Percentiles rank a stretch among this genome's conserved stretches.
Evolutionary conservation across 2,888 invertebrate species (phyloP).

Genomic region (Apocheima hispidaria): DNA sequence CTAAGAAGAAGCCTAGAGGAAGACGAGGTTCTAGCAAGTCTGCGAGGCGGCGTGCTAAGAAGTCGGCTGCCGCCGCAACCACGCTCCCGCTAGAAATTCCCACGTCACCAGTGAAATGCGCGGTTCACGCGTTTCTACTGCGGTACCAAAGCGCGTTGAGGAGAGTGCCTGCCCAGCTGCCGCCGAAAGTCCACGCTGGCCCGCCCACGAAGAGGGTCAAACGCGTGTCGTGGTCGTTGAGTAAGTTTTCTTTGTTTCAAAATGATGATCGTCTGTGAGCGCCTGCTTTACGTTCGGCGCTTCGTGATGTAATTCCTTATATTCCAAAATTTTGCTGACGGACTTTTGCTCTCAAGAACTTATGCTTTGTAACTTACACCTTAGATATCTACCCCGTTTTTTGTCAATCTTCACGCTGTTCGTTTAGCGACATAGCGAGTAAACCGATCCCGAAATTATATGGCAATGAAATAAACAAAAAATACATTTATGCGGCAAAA

Average conservation of each 20-base stretch:
- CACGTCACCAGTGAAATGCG: conserved; percentile 70
- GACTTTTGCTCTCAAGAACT: too few species aligned
- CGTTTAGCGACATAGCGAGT: too few species aligned
- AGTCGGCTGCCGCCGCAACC: conserved; percentile 47
- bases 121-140: conserved; percentile 74
- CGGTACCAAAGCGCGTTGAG: conserved; percentile 76
- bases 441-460: too few species aligned
- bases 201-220: conserved; percentile 78
- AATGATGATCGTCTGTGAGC: not conserved
- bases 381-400: too few species aligned
- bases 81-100: conserved; percentile 41
- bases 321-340: too few species aligned
- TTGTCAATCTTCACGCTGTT: too few species aligned
- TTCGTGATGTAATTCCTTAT: too few species aligned
- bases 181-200: conserved; percentile 74
- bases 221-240: conserved; percentile 80
- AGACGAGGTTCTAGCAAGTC: conserved; percentile 66
- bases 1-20: conserved; percentile 63
- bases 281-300: too few species aligned
- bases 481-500: too few species aligned
- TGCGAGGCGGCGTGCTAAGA: conserved; percentile 64
- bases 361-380: too few species aligned
- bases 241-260: conserved; percentile 63
- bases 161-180: conserved; percentile 72
- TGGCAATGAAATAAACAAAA: too few species aligned